Evolutionary conservation across 2,888 invertebrate species (phyloP), one percentile per base, ranked within the genome.

Genomic region (Agrenia bidenticulata): DNA sequence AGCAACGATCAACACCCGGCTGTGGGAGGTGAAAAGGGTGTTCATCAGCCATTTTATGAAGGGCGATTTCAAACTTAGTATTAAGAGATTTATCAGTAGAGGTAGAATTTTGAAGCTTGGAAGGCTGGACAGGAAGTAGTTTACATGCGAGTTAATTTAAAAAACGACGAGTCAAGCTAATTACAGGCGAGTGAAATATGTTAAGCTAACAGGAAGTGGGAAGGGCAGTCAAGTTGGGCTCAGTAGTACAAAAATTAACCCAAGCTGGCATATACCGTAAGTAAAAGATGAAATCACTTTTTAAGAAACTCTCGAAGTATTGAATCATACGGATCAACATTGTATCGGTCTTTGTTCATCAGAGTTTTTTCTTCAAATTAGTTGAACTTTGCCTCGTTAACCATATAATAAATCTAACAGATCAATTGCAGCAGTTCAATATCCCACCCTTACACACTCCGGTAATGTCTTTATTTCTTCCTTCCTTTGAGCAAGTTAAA

Each of bases 191-290:
- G 41, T 64, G 51, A 59, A 64, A 42, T 59, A 64, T 58, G 59
- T 59, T 58, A 64, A 64, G 51, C 21, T 21, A 59, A 56, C 53
- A 64, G 64, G 64, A 64, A 59, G 32, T 59, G 64, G 64, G 64
- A 53, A 13, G 64, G 54, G 32, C 19, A 54, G 32, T 11, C 32
- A 32, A n/a, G n/a, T n/a, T n/a, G n/a, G n/a, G n/a, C n/a, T n/a
- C n/a, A n/a, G n/a, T n/a, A n/a, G 32, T 11, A 32, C 4, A 11
- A 11, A 32, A 32, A 32, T 32, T 32, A 7, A 32, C 11, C 32
- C 32, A 32, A 32, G 32, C 32, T 32, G 32, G 5, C 4, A 11
- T n/a, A n/a, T 32, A 32, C 32, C 5, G 32, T 7, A 32, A 11
- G 11, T 32, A 11, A 32, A 11, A 45, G 5, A 4, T 15, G 19